Percentiles rank a stretch among this genome's conserved stretches.
phyloP scores from a whole-genome alignment of 2,113 vertebrate genomes.

The Bombycilla garrulus region DNA sequence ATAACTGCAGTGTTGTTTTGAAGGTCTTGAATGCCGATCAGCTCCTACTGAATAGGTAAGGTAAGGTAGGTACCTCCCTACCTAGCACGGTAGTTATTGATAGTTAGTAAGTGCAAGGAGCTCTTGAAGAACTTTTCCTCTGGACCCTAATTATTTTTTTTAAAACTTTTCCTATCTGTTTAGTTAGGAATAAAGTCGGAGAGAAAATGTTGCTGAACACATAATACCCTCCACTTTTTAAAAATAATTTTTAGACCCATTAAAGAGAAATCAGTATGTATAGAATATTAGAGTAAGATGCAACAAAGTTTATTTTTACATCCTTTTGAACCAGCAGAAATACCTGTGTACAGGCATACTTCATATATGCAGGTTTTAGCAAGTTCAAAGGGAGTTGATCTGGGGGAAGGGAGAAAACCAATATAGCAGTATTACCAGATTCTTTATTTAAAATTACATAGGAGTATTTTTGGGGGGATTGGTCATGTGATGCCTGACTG shows the following conservation, averaged over 20 bases:
- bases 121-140: not conserved
- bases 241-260: rapidly evolving
- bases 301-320: not conserved
- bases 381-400: not conserved
- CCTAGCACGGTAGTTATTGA: not conserved
- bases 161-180: not conserved
- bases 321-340: not conserved
- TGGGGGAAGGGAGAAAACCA: not conserved
- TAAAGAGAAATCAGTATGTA: not conserved
- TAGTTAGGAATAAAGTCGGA: not conserved
- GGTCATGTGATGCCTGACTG: not conserved
- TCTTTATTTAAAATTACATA: not conserved
- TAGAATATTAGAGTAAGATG: not conserved
- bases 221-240: not conserved
- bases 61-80: not conserved
- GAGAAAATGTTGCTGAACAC: not conserved
- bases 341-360: not conserved
- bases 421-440: not conserved
- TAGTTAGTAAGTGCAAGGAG: not conserved
- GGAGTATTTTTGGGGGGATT: not conserved
- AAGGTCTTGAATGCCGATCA: not conserved
- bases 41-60: not conserved
- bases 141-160: not conserved
- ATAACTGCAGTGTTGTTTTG: not conserved
- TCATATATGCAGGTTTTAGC: not conserved